Conservation (phyloP, 2,888 invertebrate species). For the Toxonevra muliebris region DNA sequence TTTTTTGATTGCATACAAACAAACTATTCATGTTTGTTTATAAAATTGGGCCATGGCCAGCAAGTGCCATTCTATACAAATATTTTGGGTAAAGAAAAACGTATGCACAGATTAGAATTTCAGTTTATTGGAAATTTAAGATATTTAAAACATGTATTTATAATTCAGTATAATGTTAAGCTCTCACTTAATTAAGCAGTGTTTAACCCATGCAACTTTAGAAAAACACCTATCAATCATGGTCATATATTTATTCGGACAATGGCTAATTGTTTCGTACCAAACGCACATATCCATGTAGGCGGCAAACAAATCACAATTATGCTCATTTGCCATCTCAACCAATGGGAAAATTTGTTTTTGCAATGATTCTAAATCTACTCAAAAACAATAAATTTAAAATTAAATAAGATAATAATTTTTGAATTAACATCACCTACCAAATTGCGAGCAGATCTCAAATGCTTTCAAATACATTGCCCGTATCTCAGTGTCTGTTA, state of each 20-base stretch:
- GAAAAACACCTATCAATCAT: slow-evolving; percentile 21
- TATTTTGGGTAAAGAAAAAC: too few relatives aligned
- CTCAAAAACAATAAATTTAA: neutral
- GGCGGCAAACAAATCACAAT: slow-evolving; percentile 36
- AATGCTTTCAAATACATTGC: slow-evolving; percentile 32
- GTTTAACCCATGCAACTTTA: slow-evolving; percentile 33
- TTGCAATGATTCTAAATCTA: slow-evolving; percentile 13
- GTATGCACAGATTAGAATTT: too few relatives aligned
- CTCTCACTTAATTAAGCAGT: slow-evolving; percentile 23
- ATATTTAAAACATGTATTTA: too few relatives aligned
- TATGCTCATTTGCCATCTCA: slow-evolving; percentile 25
- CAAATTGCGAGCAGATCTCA: slow-evolving; percentile 34
- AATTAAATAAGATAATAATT: slow-evolving; percentile 4
- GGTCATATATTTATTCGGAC: slow-evolving; percentile 25
- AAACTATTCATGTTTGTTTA: too few relatives aligned
- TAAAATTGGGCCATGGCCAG: too few relatives aligned
- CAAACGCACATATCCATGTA: slow-evolving; percentile 36
- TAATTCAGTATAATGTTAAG: too few relatives aligned
- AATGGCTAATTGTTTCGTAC: slow-evolving; percentile 37
- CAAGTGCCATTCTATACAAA: too few relatives aligned
- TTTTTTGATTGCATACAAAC: too few relatives aligned
- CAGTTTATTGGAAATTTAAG: too few relatives aligned
- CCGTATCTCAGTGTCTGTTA: slow-evolving; percentile 25
- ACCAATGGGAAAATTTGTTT: slow-evolving; percentile 18
- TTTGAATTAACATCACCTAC: slow-evolving; percentile 23